These are phyloP conservation scores for Bubo scandiacus DNA, from an alignment of 2,113 vertebrate species.

Conservation along the genomic window DNA sequence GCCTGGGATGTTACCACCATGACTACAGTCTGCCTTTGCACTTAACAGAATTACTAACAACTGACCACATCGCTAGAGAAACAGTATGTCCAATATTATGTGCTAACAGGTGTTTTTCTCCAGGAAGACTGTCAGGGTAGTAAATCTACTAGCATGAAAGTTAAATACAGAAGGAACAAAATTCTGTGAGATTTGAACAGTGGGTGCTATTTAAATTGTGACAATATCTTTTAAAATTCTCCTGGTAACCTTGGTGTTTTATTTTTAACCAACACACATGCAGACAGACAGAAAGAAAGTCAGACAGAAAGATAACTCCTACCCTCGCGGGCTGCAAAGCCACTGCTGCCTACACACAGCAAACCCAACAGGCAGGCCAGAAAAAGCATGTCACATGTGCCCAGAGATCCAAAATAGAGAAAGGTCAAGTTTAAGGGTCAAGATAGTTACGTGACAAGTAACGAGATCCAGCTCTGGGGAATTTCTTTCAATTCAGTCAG, in stretches of 20 bases:
- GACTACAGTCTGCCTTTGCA: not conserved
- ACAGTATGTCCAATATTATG: not conserved
- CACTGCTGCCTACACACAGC: slow-evolving; percentile 65
- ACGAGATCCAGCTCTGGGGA: slow-evolving; percentile 32
- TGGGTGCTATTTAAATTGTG: not conserved
- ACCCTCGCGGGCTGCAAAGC: slow-evolving; percentile 45
- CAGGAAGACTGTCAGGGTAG: not conserved
- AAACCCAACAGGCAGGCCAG: slow-evolving; percentile 48
- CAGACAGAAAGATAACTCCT: slow-evolving; percentile 62
- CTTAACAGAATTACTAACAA: not conserved
- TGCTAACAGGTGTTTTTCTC: slow-evolving; percentile 18
- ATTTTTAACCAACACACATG: slow-evolving; percentile 58
- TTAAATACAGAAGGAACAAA: not conserved
- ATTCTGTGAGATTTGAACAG: not conserved
- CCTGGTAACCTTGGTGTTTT: slow-evolving; percentile 26
- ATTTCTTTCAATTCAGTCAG: slow-evolving; percentile 3
- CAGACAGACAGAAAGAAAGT: slow-evolving; percentile 47
- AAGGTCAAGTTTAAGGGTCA: slow-evolving; percentile 32
- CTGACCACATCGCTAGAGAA: not conserved
- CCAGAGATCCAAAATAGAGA: slow-evolving; percentile 58
- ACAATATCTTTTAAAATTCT: not conserved
- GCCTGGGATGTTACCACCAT: not conserved
- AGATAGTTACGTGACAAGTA: slow-evolving; percentile 51
- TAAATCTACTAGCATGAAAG: not conserved
- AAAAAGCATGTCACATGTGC: slow-evolving; percentile 52